Evolutionary conservation across 2,888 invertebrate species (phyloP), one percentile per base, ranked within the genome.

Genomic region (Calephelis perditalis): DNA sequence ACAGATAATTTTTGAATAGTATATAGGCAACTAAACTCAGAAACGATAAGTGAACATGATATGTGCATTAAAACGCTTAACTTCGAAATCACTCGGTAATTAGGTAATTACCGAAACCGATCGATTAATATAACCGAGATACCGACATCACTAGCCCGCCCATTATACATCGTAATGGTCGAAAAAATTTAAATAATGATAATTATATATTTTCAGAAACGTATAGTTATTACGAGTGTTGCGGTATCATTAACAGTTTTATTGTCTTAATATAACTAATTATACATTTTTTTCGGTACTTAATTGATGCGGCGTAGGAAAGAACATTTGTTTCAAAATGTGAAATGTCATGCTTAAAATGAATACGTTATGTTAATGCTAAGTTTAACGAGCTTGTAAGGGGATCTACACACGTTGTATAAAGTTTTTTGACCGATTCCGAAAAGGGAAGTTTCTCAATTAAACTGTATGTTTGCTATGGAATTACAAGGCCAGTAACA

Each of bases 181-280:
- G 78, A 86, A 69, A 68, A 87, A 86, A 86, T 83, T 86, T 88
- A 89, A 87, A 88, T 89, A 89, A 89, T 89, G 88, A 87, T 85
- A 84, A 87, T 89, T 83, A 86, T 82, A 82, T 86, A 87, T 85
- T 88, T 87, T 88, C 86, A 87, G 84, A 79, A 86, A 84, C 82
- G 77, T 82, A 87, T 86, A 84, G 84, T 85, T 82, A 85, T 86
- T 84, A 86, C 85, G 80, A 74, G 80, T 86, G 86, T 40, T 84
- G 87, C 86, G 84, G 88, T 86, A 86, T 90, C 89, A 89, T 90
- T 88, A 90, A 87, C 86, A 86, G 77, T 87, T 90, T 90, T 90
- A 90, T 89, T 89, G 89, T 90, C 86, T 90, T 89, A 88, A 90
- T 89, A 87, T 85, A 86, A 76, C 86, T 90, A 88, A 90, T 90